Base-by-base conservation (phyloP, 2,113 vertebrate genomes). In the Plecturocebus donacophilus region DNA sequence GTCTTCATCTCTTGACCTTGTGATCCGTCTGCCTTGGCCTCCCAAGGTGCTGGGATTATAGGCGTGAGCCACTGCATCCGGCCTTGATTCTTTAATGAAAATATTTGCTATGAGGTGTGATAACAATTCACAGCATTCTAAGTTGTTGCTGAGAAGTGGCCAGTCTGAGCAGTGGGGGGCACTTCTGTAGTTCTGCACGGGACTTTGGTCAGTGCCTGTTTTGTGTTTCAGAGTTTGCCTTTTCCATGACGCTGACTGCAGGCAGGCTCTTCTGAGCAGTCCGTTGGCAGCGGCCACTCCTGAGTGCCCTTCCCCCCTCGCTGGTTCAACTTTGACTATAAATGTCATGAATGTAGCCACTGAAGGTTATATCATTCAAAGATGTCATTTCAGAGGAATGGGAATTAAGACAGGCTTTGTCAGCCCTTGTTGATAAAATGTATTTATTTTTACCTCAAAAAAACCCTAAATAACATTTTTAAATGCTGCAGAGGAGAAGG, bases 221-320 rank as follows among this genome's bases (percentile, higher is more conserved):
- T 47, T 8, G 45, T 77, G 77, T 87, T 75, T 79, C 54, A 84
- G 54, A 82, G 47, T 52, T 94, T 52, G 56, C 83, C 96, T 97
- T 73, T 93, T 66, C 8, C 9, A 25, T 0, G 81, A 81, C 76
- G 93, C 96, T 20, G 64, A 2, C 89, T 84, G 92, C 88, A 61
- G 68, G 8, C 71, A 87, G 76, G 40, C 23, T 56, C 38, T 2
- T 70, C 54, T 91, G 1, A 11, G 40, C 27, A 42, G 64, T 14
- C 73, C 42, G 54, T 70, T 38, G 66, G 90, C 82, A 40, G 86
- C 47, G 79, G 32, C 25, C 0, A 10, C 40, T 38, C 32, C 17
- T 0, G 0, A 7, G 35, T 1, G 6, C 3, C 56, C n/a, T 19
- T 3, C 25, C 49, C 1, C 52, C 32, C 32, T 5, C 0, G 4